phyloP scores from a whole-genome alignment of 2,888 invertebrate genomes.

The Drosophila incognita region DNA sequence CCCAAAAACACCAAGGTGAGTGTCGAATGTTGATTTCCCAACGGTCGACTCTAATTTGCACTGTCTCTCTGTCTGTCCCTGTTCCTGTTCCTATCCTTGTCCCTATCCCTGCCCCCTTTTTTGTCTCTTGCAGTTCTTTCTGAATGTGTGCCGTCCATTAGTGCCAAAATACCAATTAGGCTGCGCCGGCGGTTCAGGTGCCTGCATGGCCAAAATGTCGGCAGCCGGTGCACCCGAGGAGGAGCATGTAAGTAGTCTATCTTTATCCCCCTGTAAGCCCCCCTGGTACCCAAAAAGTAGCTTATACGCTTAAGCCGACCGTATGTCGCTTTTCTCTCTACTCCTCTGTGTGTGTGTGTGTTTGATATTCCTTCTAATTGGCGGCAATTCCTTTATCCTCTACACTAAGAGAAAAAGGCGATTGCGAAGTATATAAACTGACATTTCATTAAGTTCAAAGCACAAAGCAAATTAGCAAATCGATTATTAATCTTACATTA shows the following conservation, averaged over 20 bases:
- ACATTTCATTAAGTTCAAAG: neutral
- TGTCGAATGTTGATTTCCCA: constrained; percentile 59
- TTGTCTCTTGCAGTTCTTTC: constrained; percentile 76
- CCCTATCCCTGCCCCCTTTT: neutral
- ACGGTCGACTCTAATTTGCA: constrained; percentile 40
- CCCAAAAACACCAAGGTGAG: constrained; percentile 82
- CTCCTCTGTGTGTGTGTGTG: constrained; percentile 9
- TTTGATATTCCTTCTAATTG: constrained; percentile 42
- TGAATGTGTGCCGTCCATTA: constrained; percentile 85
- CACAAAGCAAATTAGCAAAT: neutral
- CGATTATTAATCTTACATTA: neutral
- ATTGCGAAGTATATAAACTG: neutral
- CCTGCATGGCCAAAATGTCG: constrained; percentile 82
- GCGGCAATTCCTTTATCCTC: constrained; percentile 35
- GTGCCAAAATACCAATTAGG: constrained; percentile 84
- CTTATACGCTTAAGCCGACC: constrained; percentile 58
- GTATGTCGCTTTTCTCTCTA: constrained; percentile 26
- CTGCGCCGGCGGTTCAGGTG: constrained; percentile 84
- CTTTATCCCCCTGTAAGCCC: neutral
- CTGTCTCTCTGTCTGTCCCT: neutral
- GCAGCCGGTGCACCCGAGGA: constrained; percentile 80
- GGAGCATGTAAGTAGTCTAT: constrained; percentile 81
- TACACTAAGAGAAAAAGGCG: neutral
- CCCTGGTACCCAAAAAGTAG: constrained; percentile 54
- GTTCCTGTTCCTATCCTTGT: neutral